Conservation (phyloP, 2,113 vertebrate genomes). For the Sciurus niger region DNA sequence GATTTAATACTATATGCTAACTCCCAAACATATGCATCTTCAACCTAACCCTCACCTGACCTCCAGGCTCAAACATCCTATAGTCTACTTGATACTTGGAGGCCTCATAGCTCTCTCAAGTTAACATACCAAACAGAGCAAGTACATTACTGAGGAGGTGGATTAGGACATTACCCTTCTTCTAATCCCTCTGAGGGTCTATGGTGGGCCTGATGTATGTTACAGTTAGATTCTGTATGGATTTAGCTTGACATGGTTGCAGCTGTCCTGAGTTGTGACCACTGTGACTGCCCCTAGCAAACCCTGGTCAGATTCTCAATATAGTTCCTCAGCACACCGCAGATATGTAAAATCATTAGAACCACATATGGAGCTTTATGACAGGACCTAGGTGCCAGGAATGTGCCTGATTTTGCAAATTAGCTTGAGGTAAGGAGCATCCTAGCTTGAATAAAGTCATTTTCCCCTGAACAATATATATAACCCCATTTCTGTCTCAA, state of each 20-base stretch:
- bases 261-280: not conserved
- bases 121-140: not conserved
- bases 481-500: not conserved
- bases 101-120: not conserved
- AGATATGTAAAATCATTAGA: not conserved
- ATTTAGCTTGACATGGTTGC: not conserved
- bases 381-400: not conserved
- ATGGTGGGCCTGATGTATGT: not conserved
- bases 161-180: too few relatives aligned
- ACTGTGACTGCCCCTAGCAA: not conserved
- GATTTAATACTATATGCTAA: not conserved
- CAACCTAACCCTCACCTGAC: not conserved
- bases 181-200: not conserved
- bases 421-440: not conserved
- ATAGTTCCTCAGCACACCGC: not conserved
- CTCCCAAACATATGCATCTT: not conserved
- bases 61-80: not conserved
- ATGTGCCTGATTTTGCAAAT: not conserved
- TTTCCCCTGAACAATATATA: not conserved
- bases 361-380: not conserved
- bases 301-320: not conserved
- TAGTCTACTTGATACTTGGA: not conserved
- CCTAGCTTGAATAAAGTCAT: not conserved
- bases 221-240: not conserved
- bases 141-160: not conserved